Percentiles rank a stretch among this genome's conserved stretches.
Conservation (phyloP, 2,888 invertebrate species). For the Drosophila kambysellisi region DNA sequence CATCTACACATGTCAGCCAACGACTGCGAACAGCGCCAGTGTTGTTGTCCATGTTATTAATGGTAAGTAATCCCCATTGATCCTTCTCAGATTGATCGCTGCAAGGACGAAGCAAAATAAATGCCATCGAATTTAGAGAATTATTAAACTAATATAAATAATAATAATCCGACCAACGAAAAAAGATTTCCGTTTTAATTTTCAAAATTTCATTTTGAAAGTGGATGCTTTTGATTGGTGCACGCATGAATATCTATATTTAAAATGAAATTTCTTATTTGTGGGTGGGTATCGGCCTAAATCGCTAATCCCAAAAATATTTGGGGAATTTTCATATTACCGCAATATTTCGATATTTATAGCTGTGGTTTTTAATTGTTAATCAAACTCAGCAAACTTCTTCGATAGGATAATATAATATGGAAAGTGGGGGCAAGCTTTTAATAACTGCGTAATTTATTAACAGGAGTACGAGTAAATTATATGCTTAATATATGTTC, state of each 20-base stretch:
- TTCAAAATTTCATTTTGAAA: neutral
- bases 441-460: neutral
- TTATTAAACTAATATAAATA: neutral
- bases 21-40: conserved; percentile 92
- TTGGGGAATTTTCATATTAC: no score
- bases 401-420: neutral
- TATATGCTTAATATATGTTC: neutral
- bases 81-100: neutral
- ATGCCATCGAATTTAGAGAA: neutral
- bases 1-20: conserved; percentile 95
- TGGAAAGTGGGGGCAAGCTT: neutral
- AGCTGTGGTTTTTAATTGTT: neutral
- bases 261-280: neutral
- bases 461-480: neutral
- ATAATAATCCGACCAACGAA: neutral
- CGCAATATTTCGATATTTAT: neutral
- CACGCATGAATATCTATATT: neutral
- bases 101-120: no score
- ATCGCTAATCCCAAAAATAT: neutral
- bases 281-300: neutral
- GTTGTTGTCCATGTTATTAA: conserved; percentile 96
- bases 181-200: neutral
- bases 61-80: conserved; percentile 86
- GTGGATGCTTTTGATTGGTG: neutral
- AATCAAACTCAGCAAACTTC: neutral